phyloP scores from a whole-genome alignment of 2,113 vertebrate genomes.

The Poicephalus meyeri region DNA sequence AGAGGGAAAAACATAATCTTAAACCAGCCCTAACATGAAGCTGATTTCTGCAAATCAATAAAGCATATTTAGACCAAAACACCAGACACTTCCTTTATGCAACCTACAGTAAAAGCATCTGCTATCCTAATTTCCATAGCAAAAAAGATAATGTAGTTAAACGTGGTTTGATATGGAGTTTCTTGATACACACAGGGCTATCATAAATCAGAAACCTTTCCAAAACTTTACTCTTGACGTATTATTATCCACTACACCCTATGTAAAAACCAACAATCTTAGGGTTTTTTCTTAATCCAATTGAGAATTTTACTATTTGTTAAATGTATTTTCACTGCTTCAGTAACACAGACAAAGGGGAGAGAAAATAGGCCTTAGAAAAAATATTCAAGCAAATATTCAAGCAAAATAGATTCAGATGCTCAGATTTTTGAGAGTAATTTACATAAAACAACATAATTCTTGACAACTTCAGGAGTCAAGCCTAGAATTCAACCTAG shows the following conservation, averaged over 20 bases:
- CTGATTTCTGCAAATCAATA: background rate
- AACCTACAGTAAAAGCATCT: conserved; percentile 11
- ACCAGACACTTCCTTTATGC: background rate
- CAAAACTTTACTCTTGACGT: background rate
- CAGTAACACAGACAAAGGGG: background rate
- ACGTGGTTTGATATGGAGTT: background rate
- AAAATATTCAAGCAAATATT: background rate
- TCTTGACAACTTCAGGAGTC: background rate
- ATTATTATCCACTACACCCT: background rate
- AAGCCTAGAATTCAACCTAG: background rate
- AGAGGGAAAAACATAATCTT: background rate
- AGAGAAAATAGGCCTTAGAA: background rate
- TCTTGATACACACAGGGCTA: background rate
- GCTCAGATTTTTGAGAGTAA: background rate
- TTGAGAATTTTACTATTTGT: background rate
- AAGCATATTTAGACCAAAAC: background rate
- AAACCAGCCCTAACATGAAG: background rate
- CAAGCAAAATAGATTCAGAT: background rate
- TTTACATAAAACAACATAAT: background rate
- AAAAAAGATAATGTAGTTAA: conserved; percentile 7
- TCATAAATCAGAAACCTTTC: background rate
- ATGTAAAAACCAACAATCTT: background rate
- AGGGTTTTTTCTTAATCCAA: background rate
- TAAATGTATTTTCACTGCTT: background rate
- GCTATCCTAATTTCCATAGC: background rate